Evolutionary conservation across 2,888 invertebrate genomes (phyloP), one percentile per base, ranked within the genome.

Genomic region (Anodontia alba): DNA sequence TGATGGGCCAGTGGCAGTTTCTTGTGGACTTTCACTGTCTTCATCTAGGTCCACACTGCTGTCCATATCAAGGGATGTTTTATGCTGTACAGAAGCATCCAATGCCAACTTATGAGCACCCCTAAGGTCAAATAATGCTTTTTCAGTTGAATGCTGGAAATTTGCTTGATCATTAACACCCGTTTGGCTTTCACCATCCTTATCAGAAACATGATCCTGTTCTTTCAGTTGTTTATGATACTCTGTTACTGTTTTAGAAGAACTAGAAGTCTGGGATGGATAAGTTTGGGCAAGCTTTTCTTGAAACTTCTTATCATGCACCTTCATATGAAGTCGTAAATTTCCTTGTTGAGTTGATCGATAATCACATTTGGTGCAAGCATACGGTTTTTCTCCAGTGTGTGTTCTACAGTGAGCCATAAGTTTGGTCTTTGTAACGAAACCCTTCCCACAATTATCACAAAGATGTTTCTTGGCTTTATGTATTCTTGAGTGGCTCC

Each of bases 341-440:
- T 80, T 80, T 8, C 76, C 80, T 26, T n/a, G 12, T 33, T 73
- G 76, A 5, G 76, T 57, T 23, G 80, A 68, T 29, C 51, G 46
- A 31, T 76, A 80, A 38, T 72, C 67, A 76, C 80, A 80, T 8
- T 66, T 33, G 15, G 31, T 36, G 33, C 80, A 80, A n/a, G 43
- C 10, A 46, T 33, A 78, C 33, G 81, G 81, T 42, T 77, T 71
- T 20, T 78, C 78, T 8, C 81, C 81, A 8, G 78, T 81, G 38
- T 81, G 81, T 31, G 71, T 73, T 20, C 67, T 29, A 23, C 43
- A 33, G 33, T 81, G 81, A 15, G 54, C 38, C 43, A 51, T 49
- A 43, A 66, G 29, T 76, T 74, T 15, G 70, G 49, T 72, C 43
- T 36, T 66, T 12, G 66, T 26, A 57, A 49, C 49, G 42, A 80